Conservation (phyloP, 1,140 invertebrate genomes). For the Drosophila burlai region DNA sequence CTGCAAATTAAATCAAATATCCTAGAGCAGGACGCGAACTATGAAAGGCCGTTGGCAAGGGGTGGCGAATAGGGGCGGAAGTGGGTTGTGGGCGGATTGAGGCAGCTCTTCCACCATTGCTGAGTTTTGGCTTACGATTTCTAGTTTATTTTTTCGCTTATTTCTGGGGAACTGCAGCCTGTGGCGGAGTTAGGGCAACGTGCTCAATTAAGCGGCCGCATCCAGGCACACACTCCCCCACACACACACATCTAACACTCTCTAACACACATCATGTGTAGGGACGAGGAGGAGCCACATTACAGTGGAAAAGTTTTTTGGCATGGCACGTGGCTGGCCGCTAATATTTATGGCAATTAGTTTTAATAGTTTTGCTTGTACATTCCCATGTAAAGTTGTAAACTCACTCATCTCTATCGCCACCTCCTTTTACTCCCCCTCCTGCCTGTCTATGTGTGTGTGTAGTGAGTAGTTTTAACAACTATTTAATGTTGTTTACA, state of each 20-base stretch:
- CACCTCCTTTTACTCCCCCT: background rate
- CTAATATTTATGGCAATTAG: slow-evolving; percentile 83
- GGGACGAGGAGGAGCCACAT: slow-evolving; percentile 9
- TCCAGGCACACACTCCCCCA: background rate
- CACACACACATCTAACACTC: slow-evolving; percentile 9
- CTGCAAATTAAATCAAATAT: slow-evolving; percentile 33
- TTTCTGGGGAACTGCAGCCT: slow-evolving; percentile 47
- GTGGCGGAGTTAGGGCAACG: slow-evolving; percentile 57
- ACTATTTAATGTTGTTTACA: slow-evolving; percentile 73
- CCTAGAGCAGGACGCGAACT: slow-evolving; percentile 4
- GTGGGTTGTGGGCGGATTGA: background rate
- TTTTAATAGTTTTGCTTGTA: slow-evolving; percentile 81
- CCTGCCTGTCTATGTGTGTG: slow-evolving; percentile 17
- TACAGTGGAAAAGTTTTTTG: slow-evolving; percentile 58
- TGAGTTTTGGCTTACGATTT: slow-evolving; percentile 54
- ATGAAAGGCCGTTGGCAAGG: background rate
- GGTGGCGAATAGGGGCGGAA: background rate
- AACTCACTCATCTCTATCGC: slow-evolving; percentile 31
- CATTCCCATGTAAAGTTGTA: slow-evolving; percentile 72
- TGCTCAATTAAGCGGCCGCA: slow-evolving; percentile 74
- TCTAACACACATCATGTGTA: slow-evolving; percentile 11
- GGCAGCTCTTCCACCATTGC: slow-evolving; percentile 10
- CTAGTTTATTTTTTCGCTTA: slow-evolving; percentile 24
- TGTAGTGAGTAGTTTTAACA: slow-evolving; percentile 50
- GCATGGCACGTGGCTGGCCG: slow-evolving; percentile 71